Base-by-base conservation (phyloP, 2,888 invertebrate species). In the Tetragonula carbonaria region DNA sequence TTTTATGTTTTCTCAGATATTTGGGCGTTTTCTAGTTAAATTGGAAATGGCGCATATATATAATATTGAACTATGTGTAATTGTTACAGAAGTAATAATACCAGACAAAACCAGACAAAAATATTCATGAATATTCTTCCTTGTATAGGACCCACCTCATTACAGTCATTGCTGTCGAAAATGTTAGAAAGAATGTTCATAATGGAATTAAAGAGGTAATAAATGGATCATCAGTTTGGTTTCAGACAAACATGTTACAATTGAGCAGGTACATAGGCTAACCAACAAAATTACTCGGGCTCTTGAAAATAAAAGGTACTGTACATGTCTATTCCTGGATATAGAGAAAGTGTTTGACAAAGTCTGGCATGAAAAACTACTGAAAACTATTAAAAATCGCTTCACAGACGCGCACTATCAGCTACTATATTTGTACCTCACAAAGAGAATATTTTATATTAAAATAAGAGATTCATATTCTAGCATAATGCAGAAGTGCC, bases 331-430 rank as follows among this genome's bases (percentile, higher is more conserved):
- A 2, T 86, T 33, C 33, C 33, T 33, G 33, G 3, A 86, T 33
- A 79, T 83, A 11, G 74, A 86, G 11, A 83, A 90, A 80, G 82
- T 86, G 6, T 90, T 88, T 63, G 87, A 88, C 72, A 86, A 86
- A 59, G 88, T 90, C 8, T 89, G 86, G 85, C 89, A 88, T 67
- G 63, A 82, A 77, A 86, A 85, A 4, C 65, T 88, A 38, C 53
- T 88, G 0, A 51, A 84, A 38, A 87, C 84, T 77, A 33, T 87
- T 18, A 82, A 82, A 68, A 74, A 78, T 4, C 21, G n/a, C 2
- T 71, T 71, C 8, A 74, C 85, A 5, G 28, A 11, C 4, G 16
- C 51, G 70, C 38, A 74, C n/a, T 76, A 71, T 67, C 16, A 83
- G 5, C 67, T 90, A 2, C 33, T 87, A 50, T 59, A 74, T 5